phyloP scores from a whole-genome alignment of 2,113 vertebrate genomes.

The Perca fluviatilis region DNA sequence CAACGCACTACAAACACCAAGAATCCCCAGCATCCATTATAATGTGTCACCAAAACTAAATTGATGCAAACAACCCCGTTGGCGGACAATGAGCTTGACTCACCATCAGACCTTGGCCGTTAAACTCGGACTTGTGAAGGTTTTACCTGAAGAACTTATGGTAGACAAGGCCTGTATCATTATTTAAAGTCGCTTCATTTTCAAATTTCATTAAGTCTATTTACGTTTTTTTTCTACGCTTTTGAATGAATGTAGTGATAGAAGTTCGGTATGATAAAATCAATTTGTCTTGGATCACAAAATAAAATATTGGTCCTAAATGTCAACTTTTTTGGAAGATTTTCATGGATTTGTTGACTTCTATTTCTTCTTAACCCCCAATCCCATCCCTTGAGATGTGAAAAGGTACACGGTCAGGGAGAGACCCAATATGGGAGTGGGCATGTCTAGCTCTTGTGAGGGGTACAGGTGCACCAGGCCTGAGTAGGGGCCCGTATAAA shows the following conservation, averaged over 20 bases:
- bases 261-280: neutral
- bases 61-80: neutral
- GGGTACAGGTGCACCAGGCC: conserved; percentile 81
- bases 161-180: neutral
- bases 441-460: conserved; percentile 35
- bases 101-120: neutral
- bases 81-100: neutral
- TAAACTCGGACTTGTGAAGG: neutral
- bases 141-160: neutral
- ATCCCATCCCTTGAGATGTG: neutral
- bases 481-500: conserved; percentile 75
- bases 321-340: neutral
- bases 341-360: neutral
- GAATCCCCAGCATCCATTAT: neutral
- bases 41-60: neutral
- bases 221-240: no score
- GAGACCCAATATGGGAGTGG: conserved; percentile 26
- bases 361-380: neutral
- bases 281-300: neutral
- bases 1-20: neutral
- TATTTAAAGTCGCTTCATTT: neutral
- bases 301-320: neutral
- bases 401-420: conserved; percentile 45
- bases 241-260: neutral
- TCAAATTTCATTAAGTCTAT: no score